Conservation (phyloP, 2,113 vertebrate genomes). For the Chrysochloris asiatica region DNA sequence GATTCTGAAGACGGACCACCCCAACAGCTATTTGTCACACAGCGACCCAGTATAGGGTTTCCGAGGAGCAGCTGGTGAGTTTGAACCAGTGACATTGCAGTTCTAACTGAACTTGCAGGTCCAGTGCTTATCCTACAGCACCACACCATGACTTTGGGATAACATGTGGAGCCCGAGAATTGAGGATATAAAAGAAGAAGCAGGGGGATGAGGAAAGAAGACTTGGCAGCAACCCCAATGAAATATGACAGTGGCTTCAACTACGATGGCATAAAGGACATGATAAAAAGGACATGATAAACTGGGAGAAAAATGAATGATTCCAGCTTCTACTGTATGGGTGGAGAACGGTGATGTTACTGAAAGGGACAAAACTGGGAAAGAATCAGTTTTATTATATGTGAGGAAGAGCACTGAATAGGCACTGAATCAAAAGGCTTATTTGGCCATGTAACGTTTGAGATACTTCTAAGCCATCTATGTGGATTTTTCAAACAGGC, state of each 20-base stretch:
- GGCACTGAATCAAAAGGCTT: neutral
- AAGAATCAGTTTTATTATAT: neutral
- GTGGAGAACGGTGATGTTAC: neutral
- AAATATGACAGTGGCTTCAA: fast-evolving
- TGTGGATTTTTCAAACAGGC: neutral
- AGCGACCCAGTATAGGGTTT: too few species aligned
- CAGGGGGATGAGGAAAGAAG: neutral
- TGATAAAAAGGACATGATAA: neutral
- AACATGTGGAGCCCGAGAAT: too few species aligned
- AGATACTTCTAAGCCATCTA: neutral
- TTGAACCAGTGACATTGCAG: too few species aligned
- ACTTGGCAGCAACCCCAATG: neutral
- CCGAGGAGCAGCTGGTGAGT: too few species aligned
- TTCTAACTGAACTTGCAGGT: too few species aligned
- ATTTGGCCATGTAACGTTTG: neutral
- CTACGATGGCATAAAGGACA: neutral
- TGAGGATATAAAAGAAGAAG: neutral
- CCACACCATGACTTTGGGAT: too few species aligned
- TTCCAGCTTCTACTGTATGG: fast-evolving
- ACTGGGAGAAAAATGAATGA: neutral
- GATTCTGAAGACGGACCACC: too few species aligned
- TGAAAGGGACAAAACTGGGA: neutral
- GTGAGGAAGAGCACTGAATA: neutral
- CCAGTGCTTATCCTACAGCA: too few species aligned
- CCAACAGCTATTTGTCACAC: too few species aligned